A percentile compares a stretch with the other conserved stretches of the same genome.
Conservation (phyloP, 2,113 vertebrate species). For the Coptodon rendalli region DNA sequence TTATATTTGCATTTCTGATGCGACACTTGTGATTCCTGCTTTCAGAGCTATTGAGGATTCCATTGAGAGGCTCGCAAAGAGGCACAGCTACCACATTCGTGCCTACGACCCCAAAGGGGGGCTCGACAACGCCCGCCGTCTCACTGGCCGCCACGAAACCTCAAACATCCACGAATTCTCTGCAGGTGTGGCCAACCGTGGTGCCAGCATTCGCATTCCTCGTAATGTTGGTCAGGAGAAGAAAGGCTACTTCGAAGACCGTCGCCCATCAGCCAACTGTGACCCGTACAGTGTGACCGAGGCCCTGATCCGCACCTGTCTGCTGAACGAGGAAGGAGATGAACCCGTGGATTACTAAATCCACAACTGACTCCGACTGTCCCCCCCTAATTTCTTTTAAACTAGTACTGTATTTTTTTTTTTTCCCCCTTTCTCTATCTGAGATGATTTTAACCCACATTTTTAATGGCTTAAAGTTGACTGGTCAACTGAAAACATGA, state of each 20-base stretch:
- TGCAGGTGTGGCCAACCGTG: slow-evolving; percentile 89
- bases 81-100: slow-evolving; percentile 92
- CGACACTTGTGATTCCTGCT: neutral
- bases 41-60: slow-evolving; percentile 87
- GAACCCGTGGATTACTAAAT: slow-evolving; percentile 82
- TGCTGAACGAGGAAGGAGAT: slow-evolving; percentile 86
- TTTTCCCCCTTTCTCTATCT: neutral
- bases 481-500: slow-evolving; percentile 64
- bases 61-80: slow-evolving; percentile 87
- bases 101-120: slow-evolving; percentile 94
- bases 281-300: slow-evolving; percentile 91
- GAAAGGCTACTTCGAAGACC: slow-evolving; percentile 95
- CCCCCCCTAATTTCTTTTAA: slow-evolving; percentile 20
- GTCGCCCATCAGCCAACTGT: slow-evolving; percentile 93
- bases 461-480: slow-evolving; percentile 63
- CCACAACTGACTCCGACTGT: slow-evolving; percentile 27
- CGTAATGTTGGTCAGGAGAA: slow-evolving; percentile 87
- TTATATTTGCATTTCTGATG: neutral
- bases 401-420: slow-evolving; percentile 53
- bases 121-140: slow-evolving; percentile 89
- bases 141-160: slow-evolving; percentile 89
- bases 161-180: slow-evolving; percentile 97
- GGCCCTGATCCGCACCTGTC: slow-evolving; percentile 89
- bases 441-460: slow-evolving; percentile 51
- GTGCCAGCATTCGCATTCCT: slow-evolving; percentile 94